Evolutionary conservation across 2,888 invertebrate species (phyloP).

Genomic region (Leptopterna dolabrata): DNA sequence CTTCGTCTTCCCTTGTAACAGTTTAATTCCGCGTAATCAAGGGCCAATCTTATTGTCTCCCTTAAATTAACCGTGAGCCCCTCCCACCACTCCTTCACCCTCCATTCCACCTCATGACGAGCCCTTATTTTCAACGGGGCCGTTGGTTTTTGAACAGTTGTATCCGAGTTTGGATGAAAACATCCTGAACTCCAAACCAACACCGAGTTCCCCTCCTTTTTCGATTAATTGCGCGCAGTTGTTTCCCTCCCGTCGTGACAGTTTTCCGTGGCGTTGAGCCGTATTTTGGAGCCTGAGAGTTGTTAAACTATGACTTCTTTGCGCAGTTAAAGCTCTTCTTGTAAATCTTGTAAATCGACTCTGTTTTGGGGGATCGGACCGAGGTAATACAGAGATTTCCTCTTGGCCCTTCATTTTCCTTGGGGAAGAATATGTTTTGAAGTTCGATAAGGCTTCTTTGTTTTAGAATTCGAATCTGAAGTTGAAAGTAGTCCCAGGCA

Average conservation of each 20-base stretch:
- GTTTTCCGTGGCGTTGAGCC: not conserved
- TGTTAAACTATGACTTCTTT: too few species aligned
- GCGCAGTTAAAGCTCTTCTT: too few species aligned
- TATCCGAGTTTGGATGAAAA: not conserved
- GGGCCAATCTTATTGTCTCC: conserved; percentile 35
- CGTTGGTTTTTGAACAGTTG: not conserved
- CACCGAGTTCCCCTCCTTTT: not conserved
- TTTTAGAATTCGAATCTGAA: too few species aligned
- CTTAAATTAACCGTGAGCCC: conserved; percentile 38
- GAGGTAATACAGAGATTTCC: too few species aligned
- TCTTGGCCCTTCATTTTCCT: too few species aligned
- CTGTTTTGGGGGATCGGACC: too few species aligned
- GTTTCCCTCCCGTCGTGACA: not conserved
- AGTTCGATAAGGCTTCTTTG: too few species aligned
- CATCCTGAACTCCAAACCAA: not conserved
- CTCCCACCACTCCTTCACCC: too few species aligned
- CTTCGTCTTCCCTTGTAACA: not conserved
- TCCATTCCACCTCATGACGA: not conserved
- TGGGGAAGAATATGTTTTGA: too few species aligned
- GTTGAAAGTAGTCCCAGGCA: too few species aligned
- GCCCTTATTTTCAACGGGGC: not conserved
- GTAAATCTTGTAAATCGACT: too few species aligned
- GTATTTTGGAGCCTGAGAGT: too few species aligned
- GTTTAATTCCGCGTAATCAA: conserved; percentile 36
- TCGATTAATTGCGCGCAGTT: not conserved